phyloP scores from a whole-genome alignment of 2,113 vertebrate genomes.

The Rhinoderma darwinii region DNA sequence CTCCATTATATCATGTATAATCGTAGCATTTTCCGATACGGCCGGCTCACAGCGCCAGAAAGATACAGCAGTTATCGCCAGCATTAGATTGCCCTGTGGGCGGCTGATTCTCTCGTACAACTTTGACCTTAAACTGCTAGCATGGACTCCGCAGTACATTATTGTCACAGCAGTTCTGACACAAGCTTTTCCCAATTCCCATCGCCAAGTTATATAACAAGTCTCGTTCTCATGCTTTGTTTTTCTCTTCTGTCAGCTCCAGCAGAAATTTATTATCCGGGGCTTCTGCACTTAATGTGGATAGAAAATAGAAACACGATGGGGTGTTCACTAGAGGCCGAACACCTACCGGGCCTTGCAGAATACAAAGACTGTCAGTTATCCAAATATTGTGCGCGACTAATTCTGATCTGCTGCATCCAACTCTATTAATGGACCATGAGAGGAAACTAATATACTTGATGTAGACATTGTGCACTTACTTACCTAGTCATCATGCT shows the following conservation, averaged over 20 bases:
- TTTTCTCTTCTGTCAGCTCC: background rate
- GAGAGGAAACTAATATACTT: background rate
- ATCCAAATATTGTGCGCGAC: background rate
- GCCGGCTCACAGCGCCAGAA: too few relatives aligned
- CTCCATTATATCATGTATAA: background rate
- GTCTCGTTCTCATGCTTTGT: background rate
- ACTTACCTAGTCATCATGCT: background rate
- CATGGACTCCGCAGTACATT: background rate
- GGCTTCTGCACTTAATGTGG: background rate
- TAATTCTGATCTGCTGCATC: background rate
- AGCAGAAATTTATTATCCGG: constrained; percentile 15
- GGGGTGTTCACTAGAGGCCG: background rate
- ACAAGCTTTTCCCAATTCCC: constrained; percentile 18
- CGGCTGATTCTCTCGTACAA: background rate
- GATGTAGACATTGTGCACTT: background rate
- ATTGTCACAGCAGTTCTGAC: constrained; percentile 10
- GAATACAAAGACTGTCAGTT: background rate
- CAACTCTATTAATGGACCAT: background rate
- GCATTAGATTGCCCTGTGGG: background rate
- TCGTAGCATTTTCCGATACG: background rate
- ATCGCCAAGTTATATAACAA: background rate
- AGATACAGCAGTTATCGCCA: background rate
- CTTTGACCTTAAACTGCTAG: constrained; percentile 11
- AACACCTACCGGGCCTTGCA: background rate
- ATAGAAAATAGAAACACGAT: constrained; percentile 27